Evolutionary conservation across 2,888 invertebrate species (phyloP), one percentile per base, ranked within the genome.

Genomic region (Punctoribates punctum): DNA sequence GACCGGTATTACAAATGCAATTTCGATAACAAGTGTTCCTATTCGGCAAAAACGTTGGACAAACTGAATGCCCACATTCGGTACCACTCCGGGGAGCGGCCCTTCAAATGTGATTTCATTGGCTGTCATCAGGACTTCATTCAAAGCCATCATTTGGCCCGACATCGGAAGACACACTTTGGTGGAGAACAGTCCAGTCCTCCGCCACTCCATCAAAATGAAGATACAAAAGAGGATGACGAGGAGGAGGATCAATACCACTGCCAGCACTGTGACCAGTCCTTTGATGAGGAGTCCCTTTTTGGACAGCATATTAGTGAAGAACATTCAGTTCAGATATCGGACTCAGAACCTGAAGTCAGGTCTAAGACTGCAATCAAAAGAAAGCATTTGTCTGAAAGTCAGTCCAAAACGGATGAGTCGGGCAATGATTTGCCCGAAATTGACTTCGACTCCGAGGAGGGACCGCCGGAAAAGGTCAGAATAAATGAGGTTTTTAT

Each of bases 21-120:
- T 70, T 70, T 34, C 25, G 70, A 70, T 38, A 70, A 67, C 5
- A 67, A 70, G 42, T 70, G 70, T 20, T 46, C 70, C 13, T 70
- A 70, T 70, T 70, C 70, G 2, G 70, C 42, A 3, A 70, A 70
- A 42, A 70, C 70, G 2, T n/a, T 70, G 42, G 70, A 70, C 46
- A 70, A 70, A 34, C n/a, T 70, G 23, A 70, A 20, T 20, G 42
- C 70, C 1, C 70, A 70, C 42, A 15, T 70, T 13, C 70, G 70
- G 23, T 70, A 70, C 34, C 70, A 70, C 42, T 70, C 70, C n/a
- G 70, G 70, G 4, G 70, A 70, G 42, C 38, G 70, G n/a, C 70
- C 70, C 38, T 70, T 70, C 46, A 70, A 46, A 46, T 70, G 70
- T 23, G 70, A 70, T 42, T 70, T 70, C 70, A 70, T 70, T 70